Evolutionary conservation across 64 coral and sea anemone genomes (phyloP), one percentile per base, ranked within the genome.

Genomic region (Cladopsammia gracilis): DNA sequence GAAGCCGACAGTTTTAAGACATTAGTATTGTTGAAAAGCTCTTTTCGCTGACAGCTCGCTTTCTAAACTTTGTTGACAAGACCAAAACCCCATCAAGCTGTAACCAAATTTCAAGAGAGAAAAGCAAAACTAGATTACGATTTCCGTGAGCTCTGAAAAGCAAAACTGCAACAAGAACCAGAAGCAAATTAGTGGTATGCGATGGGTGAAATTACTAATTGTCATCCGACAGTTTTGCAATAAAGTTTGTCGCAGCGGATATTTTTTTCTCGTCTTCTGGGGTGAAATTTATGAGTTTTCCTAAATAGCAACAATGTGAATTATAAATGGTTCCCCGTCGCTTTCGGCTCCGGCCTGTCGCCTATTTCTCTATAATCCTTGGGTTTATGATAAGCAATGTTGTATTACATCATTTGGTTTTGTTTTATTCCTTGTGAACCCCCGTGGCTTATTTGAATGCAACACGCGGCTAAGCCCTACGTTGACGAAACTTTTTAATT

Each of bases 291-390:
- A 77, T 89, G 58, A 89, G 57, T 76, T 65, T 76, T 89, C 44
- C 87, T 89, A 64, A 94, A 72, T 82, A 78, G 87, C 88, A 94
- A 94, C 86, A 76, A 83, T 77, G 71, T 89, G 92, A 94, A 94
- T 89, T 88, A 94, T 94, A 81, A 83, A 94, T 76, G 77, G 87
- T 64, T 83, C 86, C 92, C 92, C 82, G 87, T 62, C 57, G 92
- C 6, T 75, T 89, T 77, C 5, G 92, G 92, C 92, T 89, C 92
- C 92, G 20, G 77, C 23, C 11, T 68, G 86, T 81, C 87, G 67
- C 69, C 85, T 89, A 59, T 80, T 82, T 51, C 71, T 58, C 54
- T 73, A 52, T 94, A 89, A 94, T 94, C 92, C 92, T 54, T 76
- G 11, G 80, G 87, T 94, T 94, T 94, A 94, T 94, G 77, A 89